phyloP scores from a whole-genome alignment of 2,797 vertebrate genomes.

The Channallabes apus region DNA sequence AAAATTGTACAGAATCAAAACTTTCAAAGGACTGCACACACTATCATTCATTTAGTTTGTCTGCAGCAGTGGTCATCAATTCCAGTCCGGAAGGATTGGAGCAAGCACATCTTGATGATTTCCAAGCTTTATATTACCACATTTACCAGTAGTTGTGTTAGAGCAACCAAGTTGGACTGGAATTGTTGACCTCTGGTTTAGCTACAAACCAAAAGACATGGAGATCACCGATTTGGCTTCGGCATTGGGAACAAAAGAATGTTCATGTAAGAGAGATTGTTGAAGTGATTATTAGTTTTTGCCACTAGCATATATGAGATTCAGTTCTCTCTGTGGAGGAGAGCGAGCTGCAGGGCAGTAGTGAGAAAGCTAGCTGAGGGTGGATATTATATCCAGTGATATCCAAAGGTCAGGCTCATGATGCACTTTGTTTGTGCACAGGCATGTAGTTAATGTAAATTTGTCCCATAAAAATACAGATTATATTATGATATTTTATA shows the following conservation, averaged over 20 bases:
- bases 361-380: conserved; percentile 40
- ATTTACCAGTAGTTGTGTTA: conserved; percentile 7
- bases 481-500: not conserved
- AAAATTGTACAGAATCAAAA: conserved; percentile 62
- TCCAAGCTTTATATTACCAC: not conserved
- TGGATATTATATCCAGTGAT: conserved; percentile 36
- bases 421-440: conserved; percentile 38
- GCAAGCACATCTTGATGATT: not conserved
- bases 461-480: not conserved
- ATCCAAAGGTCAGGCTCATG: conserved; percentile 44
- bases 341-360: conserved; percentile 44
- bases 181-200: conserved; percentile 7
- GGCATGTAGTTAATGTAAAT: conserved; percentile 3
- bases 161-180: not conserved
- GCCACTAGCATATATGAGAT: conserved; percentile 44
- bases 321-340: conserved; percentile 41
- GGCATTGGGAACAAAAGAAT: conserved; percentile 26
- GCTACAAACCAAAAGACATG: conserved; percentile 36
- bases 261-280: conserved; percentile 29
- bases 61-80: conserved; percentile 38
- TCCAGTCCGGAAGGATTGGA: not conserved
- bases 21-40: conserved; percentile 59
- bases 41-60: conserved; percentile 63
- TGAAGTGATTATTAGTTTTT: conserved; percentile 51
- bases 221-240: conserved; percentile 43